These are phyloP conservation scores for Malurus leucopterus DNA, from an alignment of 2,797 vertebrate species.

Conservation along the genomic window DNA sequence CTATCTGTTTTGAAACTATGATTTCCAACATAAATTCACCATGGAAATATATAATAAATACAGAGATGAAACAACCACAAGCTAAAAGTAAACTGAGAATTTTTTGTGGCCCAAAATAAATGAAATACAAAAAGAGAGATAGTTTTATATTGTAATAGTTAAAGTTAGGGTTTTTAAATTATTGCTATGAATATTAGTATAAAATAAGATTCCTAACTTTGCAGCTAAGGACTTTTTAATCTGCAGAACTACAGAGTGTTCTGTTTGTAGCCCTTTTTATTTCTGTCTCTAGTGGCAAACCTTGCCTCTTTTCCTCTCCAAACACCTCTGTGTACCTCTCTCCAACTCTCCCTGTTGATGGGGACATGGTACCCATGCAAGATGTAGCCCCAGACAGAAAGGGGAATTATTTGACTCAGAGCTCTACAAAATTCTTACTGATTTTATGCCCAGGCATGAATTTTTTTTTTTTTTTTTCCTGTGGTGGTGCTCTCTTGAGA, in stretches of 20 bases:
- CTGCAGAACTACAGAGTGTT: not conserved
- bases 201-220: not conserved
- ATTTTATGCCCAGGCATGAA: not conserved
- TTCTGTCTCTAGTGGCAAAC: not conserved
- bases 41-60: not conserved
- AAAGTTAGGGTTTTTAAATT: not conserved
- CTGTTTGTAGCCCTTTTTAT: not conserved
- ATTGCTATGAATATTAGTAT: not conserved
- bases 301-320: not conserved
- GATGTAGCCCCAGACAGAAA: not conserved
- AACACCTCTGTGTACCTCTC: accelerated
- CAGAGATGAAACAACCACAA: not conserved
- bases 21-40: not conserved
- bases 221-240: not conserved
- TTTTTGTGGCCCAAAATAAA: not conserved
- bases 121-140: not conserved
- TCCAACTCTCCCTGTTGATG: not conserved
- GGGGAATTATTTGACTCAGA: not conserved
- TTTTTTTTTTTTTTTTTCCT: not conserved
- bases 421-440: not conserved
- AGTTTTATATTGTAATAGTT: not conserved
- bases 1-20: not conserved
- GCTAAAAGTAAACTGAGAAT: not conserved
- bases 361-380: not conserved
- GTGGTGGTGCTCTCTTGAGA: not conserved